Evolutionary conservation across 2,797 vertebrate genomes (phyloP).

Genomic region (Esox masquinongy): DNA sequence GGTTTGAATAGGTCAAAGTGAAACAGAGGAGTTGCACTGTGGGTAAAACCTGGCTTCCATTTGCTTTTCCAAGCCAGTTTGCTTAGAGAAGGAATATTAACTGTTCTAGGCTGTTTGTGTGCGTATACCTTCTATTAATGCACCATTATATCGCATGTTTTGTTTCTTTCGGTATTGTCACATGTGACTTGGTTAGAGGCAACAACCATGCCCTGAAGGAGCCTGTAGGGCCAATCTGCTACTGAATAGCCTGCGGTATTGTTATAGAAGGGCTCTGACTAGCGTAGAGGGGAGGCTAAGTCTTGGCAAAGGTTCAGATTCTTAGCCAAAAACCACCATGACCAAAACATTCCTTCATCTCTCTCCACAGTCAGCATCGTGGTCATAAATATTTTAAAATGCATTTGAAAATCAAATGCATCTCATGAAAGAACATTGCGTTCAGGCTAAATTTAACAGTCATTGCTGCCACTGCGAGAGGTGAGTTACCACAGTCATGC

Average conservation of each 20-base stretch:
- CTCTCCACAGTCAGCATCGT: background rate
- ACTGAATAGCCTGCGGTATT: slow-evolving; percentile 18
- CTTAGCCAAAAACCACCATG: slow-evolving; percentile 10
- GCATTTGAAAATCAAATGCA: slow-evolving; percentile 59
- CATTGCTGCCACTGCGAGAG: slow-evolving; percentile 29
- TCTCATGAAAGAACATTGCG: slow-evolving; percentile 57
- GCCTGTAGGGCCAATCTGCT: slow-evolving; percentile 57
- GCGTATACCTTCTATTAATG: background rate
- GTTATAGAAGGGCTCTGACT: background rate
- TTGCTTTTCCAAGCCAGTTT: background rate
- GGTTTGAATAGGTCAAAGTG: no score
- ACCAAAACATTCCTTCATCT: slow-evolving; percentile 10
- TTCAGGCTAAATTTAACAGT: slow-evolving; percentile 63
- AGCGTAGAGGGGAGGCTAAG: background rate
- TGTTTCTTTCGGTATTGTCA: background rate
- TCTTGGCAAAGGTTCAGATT: background rate
- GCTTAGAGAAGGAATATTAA: background rate
- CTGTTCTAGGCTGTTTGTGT: background rate
- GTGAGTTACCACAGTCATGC: slow-evolving; percentile 28
- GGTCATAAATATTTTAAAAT: slow-evolving; percentile 66
- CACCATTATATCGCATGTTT: background rate
- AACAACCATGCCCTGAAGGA: slow-evolving; percentile 47
- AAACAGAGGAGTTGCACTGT: no score
- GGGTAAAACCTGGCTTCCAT: no score
- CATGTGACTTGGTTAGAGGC: slow-evolving; percentile 38